phyloP scores from a whole-genome alignment of 53 echinoderm and acorn worm species.

The Hippasteria phrygiana region DNA sequence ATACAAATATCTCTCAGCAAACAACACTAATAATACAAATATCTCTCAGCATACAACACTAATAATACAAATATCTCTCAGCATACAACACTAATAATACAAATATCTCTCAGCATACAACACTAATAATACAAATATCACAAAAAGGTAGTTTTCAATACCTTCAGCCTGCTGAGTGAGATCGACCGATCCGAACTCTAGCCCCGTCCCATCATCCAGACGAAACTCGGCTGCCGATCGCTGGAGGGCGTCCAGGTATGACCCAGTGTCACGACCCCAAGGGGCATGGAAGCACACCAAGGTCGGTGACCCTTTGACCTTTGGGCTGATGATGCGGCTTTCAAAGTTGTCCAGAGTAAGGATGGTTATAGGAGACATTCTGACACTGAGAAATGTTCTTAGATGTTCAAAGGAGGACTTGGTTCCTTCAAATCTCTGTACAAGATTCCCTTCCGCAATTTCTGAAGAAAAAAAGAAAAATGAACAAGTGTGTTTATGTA shows the following conservation, averaged over 20 bases:
- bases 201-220: conserved; percentile 48
- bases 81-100: too few species aligned
- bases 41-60: too few species aligned
- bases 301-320: conserved; percentile 38
- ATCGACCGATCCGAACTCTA: conserved; percentile 82
- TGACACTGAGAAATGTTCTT: conserved; percentile 7
- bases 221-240: conserved; percentile 65
- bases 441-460: background rate
- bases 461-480: background rate
- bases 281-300: conserved; percentile 90
- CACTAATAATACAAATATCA: too few species aligned
- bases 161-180: conserved; percentile 78
- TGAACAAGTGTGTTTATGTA: background rate
- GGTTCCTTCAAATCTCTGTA: conserved; percentile 52
- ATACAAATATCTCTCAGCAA: too few species aligned
- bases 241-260: conserved; percentile 72
- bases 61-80: too few species aligned
- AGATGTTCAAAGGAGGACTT: background rate
- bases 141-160: too few species aligned
- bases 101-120: too few species aligned
- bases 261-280: conserved; percentile 76
- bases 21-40: too few species aligned
- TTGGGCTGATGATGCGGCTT: conserved; percentile 27
- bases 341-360: conserved; percentile 55
- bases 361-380: conserved; percentile 35